These are phyloP conservation scores for Sparidentex hasta DNA, from an alignment of 2,797 vertebrate species.

Conservation along the genomic window DNA sequence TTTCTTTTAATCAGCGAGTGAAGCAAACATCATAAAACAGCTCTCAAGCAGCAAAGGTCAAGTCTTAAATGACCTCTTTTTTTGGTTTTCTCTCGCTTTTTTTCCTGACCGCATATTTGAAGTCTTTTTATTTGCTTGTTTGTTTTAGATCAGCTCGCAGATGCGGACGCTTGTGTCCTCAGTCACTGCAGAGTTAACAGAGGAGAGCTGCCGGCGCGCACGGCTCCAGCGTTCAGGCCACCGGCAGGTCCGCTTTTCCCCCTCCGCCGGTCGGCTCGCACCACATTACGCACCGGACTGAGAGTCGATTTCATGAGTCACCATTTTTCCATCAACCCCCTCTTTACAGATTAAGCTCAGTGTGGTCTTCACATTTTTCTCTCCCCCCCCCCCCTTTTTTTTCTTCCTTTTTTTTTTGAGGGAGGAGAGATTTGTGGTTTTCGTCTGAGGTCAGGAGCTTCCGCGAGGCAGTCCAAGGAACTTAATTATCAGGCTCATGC, in stretches of 20 bases:
- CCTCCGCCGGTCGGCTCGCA: constrained; percentile 22
- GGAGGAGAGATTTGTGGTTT: not conserved
- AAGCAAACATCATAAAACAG: not conserved
- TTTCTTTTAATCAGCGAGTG: not conserved
- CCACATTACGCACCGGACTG: not conserved
- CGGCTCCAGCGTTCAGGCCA: constrained; percentile 53
- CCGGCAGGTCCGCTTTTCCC: constrained; percentile 23
- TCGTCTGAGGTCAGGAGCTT: constrained; percentile 9
- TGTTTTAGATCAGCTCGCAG: not conserved
- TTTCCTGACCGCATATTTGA: not conserved
- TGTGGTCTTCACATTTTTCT: not conserved
- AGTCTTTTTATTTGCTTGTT: not conserved
- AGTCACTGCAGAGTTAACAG: constrained; percentile 69
- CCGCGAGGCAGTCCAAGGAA: not conserved
- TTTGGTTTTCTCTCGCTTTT: not conserved
- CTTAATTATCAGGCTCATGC: not conserved
- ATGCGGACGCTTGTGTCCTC: not conserved
- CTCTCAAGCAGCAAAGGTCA: constrained; percentile 67
- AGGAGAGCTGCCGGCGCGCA: constrained; percentile 28
- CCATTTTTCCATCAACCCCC: not conserved
- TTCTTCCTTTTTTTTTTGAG: not conserved
- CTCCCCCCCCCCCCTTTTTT: not conserved
- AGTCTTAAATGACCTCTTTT: constrained; percentile 57
- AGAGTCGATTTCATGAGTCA: not conserved
- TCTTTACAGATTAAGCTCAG: not conserved